Base-by-base conservation (phyloP, 2,888 invertebrate genomes). In the Cephus pygmeus region DNA sequence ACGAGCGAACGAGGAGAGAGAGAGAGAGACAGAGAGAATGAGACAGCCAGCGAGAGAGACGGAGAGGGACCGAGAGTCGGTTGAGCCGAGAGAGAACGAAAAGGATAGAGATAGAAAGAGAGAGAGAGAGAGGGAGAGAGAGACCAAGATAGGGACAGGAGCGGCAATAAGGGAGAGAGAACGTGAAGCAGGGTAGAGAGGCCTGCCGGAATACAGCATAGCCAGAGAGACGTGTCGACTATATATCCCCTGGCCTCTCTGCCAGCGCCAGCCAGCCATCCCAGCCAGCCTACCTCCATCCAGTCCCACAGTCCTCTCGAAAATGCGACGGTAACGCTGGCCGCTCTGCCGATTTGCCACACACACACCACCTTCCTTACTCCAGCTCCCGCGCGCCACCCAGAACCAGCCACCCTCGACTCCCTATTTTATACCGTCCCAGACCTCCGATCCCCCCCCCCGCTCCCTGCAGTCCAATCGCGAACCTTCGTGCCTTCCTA, bases 221-320 rank as follows among this genome's bases (percentile, higher is more conserved):
- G 85, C 85, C 86, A 84, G 85, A 87, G 89, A 88, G 87, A 89
- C 88, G 88, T 89, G 89, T 88, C 87, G 88, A 86, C 82, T 88
- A 84, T 85, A 85, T 85, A 85, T 82, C 83, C 74, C 78, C 75
- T 79, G 76, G 76, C 78, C 71, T 75, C 76, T 78, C 56, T 82
- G 71, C 71, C 71, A 12, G 33, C 15, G 71, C 12, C 71, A 33
- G 71, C 71, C 71, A 71, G 71, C 31, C 81, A 23, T 80, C 79
- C 81, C 86, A 80, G 84, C 87, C 85, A 84, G 83, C 83, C 85
- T 83, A 86, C 85, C 87, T 86, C 85, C 87, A 85, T 85, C 83
- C 84, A 87, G 84, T 86, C 87, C 85, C 84, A 87, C 87, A 88
- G 87, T 89, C 86, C 88, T 87, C 89, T 87, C 88, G 89, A 87